Base-by-base conservation (phyloP, 2,797 vertebrate genomes). In the Syndactyla subalaris region DNA sequence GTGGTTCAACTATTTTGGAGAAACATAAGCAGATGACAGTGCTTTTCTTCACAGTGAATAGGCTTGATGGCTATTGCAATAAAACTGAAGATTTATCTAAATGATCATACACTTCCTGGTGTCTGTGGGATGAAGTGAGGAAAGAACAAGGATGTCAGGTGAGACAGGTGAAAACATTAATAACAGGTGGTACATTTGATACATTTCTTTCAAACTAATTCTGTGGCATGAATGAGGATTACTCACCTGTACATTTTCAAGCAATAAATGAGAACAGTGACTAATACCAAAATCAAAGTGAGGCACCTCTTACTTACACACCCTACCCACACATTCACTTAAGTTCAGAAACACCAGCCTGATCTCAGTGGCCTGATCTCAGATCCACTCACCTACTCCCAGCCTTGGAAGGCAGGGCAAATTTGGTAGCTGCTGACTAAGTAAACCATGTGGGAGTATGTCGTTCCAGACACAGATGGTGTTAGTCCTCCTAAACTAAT, bases 391-490 rank as follows among this genome's bases (percentile, higher is more conserved):
- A 93, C 92, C 71, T 94, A 94, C 92, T 89, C 71, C 38, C 77
- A 93, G 85, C 41, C 55, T 93, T 67, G 80, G 73, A 87, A 94
- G 77, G 63, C 83, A 82, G 63, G 81, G 84, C 1, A 6, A 92
- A 82, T 63, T 79, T 79, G 86, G 72, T 88, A 82, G 90, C 81
- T 92, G 83, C 92, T 95, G 81, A 95, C 74, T 91, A 91, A 90
- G 76, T 92, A 91, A 81, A 87, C 71, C 57, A 34, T 7, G 79
- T 92, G 75, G 94, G 95, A 89, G 93, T 92, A 45, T 76, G 85
- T 84, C 91, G 74, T 93, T 88, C 86, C 95, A 97, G 91, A 80
- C 71, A 85, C 93, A 92, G 91, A 95, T 92, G 76, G 85, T 82
- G 89, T 70, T 95, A 95, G 91, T 88, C 87, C 85, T 95, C 89